Evolutionary conservation across 2,888 invertebrate species (phyloP).

Genomic region (Protodeltote pygarga): DNA sequence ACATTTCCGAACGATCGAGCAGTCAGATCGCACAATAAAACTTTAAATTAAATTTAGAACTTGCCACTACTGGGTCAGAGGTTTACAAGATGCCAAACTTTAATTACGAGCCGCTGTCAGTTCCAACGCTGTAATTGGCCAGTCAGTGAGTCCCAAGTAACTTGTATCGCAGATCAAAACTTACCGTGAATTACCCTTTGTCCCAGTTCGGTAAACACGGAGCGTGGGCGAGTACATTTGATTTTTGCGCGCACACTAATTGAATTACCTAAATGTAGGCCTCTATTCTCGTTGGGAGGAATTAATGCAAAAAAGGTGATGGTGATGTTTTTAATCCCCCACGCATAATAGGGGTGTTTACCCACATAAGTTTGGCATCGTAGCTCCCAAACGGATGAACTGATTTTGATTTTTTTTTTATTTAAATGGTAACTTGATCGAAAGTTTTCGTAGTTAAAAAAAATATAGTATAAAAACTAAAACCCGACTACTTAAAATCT

Average conservation of each 20-base stretch:
- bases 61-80: constrained; percentile 2
- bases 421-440: no score
- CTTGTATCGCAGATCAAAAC: constrained; percentile 40
- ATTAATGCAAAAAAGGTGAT: constrained; percentile 28
- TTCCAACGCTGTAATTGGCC: constrained; percentile 37
- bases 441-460: no score
- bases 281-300: no score
- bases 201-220: constrained; percentile 27
- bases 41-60: constrained; percentile 15
- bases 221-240: constrained; percentile 1
- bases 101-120: constrained; percentile 40
- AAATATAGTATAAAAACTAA: no score
- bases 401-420: no score
- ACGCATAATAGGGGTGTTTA: no score
- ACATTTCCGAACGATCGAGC: constrained; percentile 6
- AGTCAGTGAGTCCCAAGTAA: constrained; percentile 15
- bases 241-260: no score
- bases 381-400: no score
- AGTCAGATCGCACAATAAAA: not conserved
- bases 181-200: constrained; percentile 42
- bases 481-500: no score
- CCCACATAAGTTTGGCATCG: no score
- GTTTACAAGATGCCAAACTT: constrained; percentile 31
- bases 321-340: no score
- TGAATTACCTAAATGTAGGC: no score